Evolutionary conservation across 2,888 invertebrate species (phyloP).

Genomic region (Sarcophaga variegata): DNA sequence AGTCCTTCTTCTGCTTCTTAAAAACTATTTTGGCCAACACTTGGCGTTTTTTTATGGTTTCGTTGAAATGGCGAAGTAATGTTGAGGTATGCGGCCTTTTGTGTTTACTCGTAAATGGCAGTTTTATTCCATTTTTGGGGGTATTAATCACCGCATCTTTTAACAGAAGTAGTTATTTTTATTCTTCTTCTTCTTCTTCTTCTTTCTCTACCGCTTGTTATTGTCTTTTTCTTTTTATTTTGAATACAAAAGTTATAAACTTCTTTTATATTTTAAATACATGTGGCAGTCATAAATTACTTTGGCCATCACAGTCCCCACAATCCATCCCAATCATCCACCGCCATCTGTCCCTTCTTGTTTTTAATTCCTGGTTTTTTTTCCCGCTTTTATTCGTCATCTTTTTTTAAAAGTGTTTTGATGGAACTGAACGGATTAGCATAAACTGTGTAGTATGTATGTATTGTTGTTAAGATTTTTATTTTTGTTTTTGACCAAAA

Average conservation of each 20-base stretch:
- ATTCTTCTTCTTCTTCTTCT: no score
- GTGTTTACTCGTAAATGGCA: conserved; percentile 1
- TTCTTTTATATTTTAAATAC: conserved; percentile 22
- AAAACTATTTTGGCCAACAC: background rate
- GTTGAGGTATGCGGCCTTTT: background rate
- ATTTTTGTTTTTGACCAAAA: conserved; percentile 38
- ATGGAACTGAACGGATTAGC: conserved; percentile 65
- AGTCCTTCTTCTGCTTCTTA: background rate
- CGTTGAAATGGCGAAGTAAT: background rate
- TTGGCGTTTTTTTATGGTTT: background rate
- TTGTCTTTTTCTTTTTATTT: conserved; percentile 3
- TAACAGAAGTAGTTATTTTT: background rate
- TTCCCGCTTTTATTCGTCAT: background rate
- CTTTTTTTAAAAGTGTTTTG: conserved; percentile 49
- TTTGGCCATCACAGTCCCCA: conserved; percentile 47
- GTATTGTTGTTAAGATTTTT: background rate
- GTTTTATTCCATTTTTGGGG: conserved; percentile 7
- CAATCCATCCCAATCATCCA: conserved; percentile 59
- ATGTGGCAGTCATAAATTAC: conserved; percentile 46
- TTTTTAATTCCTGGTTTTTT: conserved; percentile 30
- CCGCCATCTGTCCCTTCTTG: conserved; percentile 11
- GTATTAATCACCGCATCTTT: conserved; percentile 59
- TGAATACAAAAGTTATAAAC: conserved; percentile 31
- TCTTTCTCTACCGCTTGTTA: background rate
- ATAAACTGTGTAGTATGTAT: conserved; percentile 45